A percentile compares a stretch with the other conserved stretches of the same genome.
Evolutionary conservation across 2,113 vertebrate species (phyloP).

Genomic region (Tichodroma muraria): DNA sequence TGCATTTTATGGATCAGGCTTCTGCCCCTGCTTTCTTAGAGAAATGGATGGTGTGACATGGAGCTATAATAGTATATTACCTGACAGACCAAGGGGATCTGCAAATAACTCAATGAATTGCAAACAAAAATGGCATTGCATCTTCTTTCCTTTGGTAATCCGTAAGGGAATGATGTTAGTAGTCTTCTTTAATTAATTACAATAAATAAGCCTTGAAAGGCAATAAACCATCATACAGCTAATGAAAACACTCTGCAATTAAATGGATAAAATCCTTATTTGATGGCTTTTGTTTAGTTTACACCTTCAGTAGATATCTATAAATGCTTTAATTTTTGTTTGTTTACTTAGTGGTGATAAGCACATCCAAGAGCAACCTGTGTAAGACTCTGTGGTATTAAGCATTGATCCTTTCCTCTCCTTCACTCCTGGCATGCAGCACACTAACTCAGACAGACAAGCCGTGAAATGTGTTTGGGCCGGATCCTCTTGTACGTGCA

Average conservation of each 20-base stretch:
- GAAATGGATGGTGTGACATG: not conserved
- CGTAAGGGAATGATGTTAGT: not conserved
- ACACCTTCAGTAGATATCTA: not conserved
- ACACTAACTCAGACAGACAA: conserved; percentile 37
- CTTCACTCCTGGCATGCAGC: not conserved
- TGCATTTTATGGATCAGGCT: not conserved
- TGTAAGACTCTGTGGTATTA: not conserved
- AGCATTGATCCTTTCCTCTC: conserved; percentile 35
- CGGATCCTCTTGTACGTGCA: conserved; percentile 4
- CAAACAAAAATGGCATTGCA: not conserved
- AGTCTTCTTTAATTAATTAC: conserved; percentile 13
- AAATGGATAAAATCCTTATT: conserved; percentile 5
- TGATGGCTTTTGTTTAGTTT: not conserved
- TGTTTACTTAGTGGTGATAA: not conserved
- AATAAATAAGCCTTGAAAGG: conserved; percentile 22
- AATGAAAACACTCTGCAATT: not conserved
- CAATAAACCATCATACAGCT: not conserved
- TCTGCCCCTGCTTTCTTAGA: not conserved
- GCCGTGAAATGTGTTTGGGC: conserved; percentile 36
- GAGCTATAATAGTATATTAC: not conserved
- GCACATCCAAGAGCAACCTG: not conserved
- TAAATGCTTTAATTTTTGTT: conserved; percentile 8
- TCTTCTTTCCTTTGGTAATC: not conserved
- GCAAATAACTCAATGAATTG: not conserved
- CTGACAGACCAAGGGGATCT: not conserved